phyloP scores from a whole-genome alignment of 2,888 invertebrate genomes.

The Ypsolopha sequella region DNA sequence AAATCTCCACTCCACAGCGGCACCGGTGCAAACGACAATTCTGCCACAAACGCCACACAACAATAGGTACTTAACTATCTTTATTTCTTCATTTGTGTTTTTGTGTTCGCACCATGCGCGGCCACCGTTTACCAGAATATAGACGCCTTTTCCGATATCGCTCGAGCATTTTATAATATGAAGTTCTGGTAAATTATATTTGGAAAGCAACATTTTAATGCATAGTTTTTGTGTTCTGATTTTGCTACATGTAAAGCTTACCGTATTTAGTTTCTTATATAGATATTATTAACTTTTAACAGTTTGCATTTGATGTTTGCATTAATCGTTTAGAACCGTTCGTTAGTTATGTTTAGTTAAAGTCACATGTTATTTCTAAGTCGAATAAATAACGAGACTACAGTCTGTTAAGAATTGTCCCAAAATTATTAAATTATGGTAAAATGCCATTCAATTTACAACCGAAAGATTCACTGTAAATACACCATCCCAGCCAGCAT shows the following conservation, averaged over 20 bases:
- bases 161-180: slow-evolving; percentile 46
- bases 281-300: slow-evolving; percentile 53
- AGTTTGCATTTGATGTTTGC: slow-evolving; percentile 34
- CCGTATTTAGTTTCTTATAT: slow-evolving; percentile 37
- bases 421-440: neutral
- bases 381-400: neutral
- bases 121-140: slow-evolving; percentile 37
- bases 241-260: slow-evolving; percentile 54
- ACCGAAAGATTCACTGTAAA: slow-evolving; percentile 43
- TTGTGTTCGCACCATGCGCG: slow-evolving; percentile 67
- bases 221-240: slow-evolving; percentile 53
- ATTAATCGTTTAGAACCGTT: slow-evolving; percentile 12
- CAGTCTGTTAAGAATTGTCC: neutral
- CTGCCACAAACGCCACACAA: slow-evolving; percentile 68
- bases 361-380: neutral
- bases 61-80: slow-evolving; percentile 68
- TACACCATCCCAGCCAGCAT: slow-evolving; percentile 59
- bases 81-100: slow-evolving; percentile 63
- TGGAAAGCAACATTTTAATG: slow-evolving; percentile 68
- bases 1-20: slow-evolving; percentile 68
- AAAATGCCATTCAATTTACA: neutral
- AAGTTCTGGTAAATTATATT: slow-evolving; percentile 43
- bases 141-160: slow-evolving; percentile 52
- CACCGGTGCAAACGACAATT: slow-evolving; percentile 68
- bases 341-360: neutral